phyloP scores from a whole-genome alignment of 2,797 vertebrate species.

The Pipistrellus nathusii region DNA sequence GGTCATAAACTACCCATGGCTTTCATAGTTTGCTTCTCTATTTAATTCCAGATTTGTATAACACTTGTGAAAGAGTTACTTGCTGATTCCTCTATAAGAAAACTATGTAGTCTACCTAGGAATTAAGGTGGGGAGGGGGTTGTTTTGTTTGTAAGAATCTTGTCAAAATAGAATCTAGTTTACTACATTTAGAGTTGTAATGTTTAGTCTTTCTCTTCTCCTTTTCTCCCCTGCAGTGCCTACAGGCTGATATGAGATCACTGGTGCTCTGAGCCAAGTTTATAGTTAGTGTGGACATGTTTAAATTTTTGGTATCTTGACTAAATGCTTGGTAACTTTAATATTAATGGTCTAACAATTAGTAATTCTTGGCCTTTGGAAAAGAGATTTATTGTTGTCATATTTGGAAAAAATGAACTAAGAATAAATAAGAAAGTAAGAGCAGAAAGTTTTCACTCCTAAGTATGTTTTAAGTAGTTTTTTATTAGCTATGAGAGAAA shows the following conservation, averaged over 20 bases:
- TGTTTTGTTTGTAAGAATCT: constrained; percentile 36
- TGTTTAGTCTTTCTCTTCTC: constrained; percentile 46
- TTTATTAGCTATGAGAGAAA: constrained; percentile 24
- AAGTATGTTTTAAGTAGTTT: constrained; percentile 35
- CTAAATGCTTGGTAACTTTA: constrained; percentile 70
- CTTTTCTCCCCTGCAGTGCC: constrained; percentile 41
- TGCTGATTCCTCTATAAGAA: constrained; percentile 31
- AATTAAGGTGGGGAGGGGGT: not conserved
- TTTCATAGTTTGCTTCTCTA: constrained; percentile 41
- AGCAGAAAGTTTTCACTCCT: constrained; percentile 40
- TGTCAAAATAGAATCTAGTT: constrained; percentile 49
- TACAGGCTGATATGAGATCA: constrained; percentile 74
- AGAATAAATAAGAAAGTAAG: constrained; percentile 51
- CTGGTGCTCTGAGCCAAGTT: constrained; percentile 65
- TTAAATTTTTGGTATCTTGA: constrained; percentile 73
- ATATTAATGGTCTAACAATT: constrained; percentile 71
- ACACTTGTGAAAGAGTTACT: constrained; percentile 61
- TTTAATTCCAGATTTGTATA: constrained; percentile 60
- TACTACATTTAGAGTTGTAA: constrained; percentile 47
- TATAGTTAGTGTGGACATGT: constrained; percentile 68
- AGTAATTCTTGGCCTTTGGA: constrained; percentile 59
- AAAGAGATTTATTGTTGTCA: constrained; percentile 64
- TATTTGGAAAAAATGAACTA: constrained; percentile 61
- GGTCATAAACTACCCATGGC: constrained; percentile 18
- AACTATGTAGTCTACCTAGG: constrained; percentile 4